Base-by-base conservation (phyloP, 2,797 vertebrate genomes). In the Mormyrops attenuatus region DNA sequence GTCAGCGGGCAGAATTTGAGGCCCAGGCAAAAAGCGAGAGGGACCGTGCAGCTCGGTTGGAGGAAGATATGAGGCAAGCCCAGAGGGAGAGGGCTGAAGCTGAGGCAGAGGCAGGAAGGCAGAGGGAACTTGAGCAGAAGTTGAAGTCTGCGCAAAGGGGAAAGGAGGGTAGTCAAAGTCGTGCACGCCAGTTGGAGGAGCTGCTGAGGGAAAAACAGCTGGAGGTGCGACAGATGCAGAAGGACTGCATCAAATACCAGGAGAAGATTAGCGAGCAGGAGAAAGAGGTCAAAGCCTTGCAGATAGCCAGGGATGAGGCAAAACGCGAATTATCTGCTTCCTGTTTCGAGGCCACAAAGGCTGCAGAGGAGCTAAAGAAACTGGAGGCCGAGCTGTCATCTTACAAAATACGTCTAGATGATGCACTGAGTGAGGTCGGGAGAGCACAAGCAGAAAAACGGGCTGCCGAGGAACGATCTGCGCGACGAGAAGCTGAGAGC, bases 221-320 rank as follows among this genome's bases (percentile, higher is more conserved):
- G 92, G 99, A 99, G 92, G 96, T 99, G 1, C 97, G 96, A 50
- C 98, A 99, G 94, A 95, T 99, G 90, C 99, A 99, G 93, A 98
- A 95, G 88, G 98, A 99, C 92, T 97, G 97, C 91, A 99, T 99
- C 92, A 94, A 95, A 89, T 98, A 97, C 94, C 98, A 99, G 93
- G 98, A 99, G 93, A 97, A 96, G 92, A 98, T 96, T 91, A 98
- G 98, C 34, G 95, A 96, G 84, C 93, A 99, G 89, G 97, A 96
- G 49, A 97, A 94, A 91, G 97, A 97, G 2, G 88, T 95, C 0
- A 99, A 98, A 91, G 96, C 96, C 0, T 93, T 98, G 88, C 96
- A 97, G 92, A 95, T 97, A 0, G 94, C 95, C 88, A 95, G 94
- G 4, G 92, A 93, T 1, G 97, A 98, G 91, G 95, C 97, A 88